Evolutionary conservation across 2,797 vertebrate genomes (phyloP).

Genomic region (Poeciliopsis paucimaculata): DNA sequence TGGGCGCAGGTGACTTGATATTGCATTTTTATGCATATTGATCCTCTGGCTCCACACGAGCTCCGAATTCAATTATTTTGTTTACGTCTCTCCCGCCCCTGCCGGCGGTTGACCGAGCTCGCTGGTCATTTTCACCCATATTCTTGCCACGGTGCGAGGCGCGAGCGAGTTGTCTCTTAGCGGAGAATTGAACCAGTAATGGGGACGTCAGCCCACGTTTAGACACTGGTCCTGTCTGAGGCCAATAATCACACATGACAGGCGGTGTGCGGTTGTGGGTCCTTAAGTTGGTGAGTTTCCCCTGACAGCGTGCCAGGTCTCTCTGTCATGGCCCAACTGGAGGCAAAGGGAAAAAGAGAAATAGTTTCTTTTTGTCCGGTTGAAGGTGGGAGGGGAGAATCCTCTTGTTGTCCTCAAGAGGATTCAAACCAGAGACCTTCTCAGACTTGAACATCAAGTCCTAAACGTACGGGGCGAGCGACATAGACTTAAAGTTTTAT

Average conservation of each 20-base stretch:
- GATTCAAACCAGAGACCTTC: constrained; percentile 9
- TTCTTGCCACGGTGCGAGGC: constrained; percentile 28
- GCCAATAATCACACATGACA: constrained; percentile 77
- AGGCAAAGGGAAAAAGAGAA: constrained; percentile 16
- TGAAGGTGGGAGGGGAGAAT: neutral
- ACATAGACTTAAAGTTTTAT: too few species aligned
- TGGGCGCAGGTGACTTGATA: constrained; percentile 55
- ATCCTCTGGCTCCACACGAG: constrained; percentile 27
- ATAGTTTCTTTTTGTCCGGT: constrained; percentile 18
- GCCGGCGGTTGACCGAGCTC: constrained; percentile 21
- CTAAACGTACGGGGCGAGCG: neutral
- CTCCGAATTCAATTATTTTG: constrained; percentile 54
- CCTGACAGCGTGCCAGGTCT: constrained; percentile 28
- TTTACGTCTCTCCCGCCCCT: constrained; percentile 44
- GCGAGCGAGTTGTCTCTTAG: constrained; percentile 36
- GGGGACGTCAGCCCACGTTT: constrained; percentile 72
- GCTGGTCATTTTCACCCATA: constrained; percentile 34
- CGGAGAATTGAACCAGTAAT: constrained; percentile 67
- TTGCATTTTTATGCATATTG: constrained; percentile 54
- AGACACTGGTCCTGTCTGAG: constrained; percentile 26
- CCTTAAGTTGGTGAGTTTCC: constrained; percentile 38
- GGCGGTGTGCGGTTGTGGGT: constrained; percentile 44
- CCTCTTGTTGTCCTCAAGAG: too few species aligned
- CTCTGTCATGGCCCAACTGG: constrained; percentile 1
- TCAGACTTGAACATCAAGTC: neutral